Evolutionary conservation across 2,888 invertebrate genomes (phyloP).

Genomic region (Latrodectus hesperus): DNA sequence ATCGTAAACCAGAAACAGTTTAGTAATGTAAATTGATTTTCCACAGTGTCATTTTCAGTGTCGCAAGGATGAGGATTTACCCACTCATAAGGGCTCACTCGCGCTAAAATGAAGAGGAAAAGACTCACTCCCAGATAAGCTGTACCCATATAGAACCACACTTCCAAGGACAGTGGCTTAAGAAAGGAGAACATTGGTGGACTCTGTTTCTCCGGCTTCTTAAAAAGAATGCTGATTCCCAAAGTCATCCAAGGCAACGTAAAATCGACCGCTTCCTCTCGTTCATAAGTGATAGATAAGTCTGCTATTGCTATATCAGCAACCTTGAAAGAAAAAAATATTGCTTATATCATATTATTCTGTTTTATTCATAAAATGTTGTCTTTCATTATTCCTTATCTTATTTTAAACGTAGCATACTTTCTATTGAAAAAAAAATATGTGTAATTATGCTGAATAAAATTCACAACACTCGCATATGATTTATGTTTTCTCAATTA

Average conservation of each 20-base stretch:
- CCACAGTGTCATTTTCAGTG: slow-evolving; percentile 74
- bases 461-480: no score
- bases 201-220: slow-evolving; percentile 76
- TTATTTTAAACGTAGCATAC: no score
- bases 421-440: no score
- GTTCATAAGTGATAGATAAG: slow-evolving; percentile 95
- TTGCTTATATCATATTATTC: neutral
- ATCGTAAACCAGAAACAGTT: slow-evolving; percentile 77
- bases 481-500: no score
- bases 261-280: slow-evolving; percentile 93
- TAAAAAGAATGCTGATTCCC: slow-evolving; percentile 79
- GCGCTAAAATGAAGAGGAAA: slow-evolving; percentile 84
- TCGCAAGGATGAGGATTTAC: slow-evolving; percentile 76
- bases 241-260: slow-evolving; percentile 99
- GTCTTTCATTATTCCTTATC: no score
- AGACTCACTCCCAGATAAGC: slow-evolving; percentile 71
- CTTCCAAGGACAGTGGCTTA: slow-evolving; percentile 78
- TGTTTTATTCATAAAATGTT: no score
- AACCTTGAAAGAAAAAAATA: slow-evolving; percentile 79
- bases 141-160: slow-evolving; percentile 72
- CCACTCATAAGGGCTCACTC: slow-evolving; percentile 76
- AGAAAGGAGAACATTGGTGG: slow-evolving; percentile 79
- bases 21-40: slow-evolving; percentile 76
- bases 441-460: no score
- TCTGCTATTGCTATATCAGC: slow-evolving; percentile 98